These are phyloP conservation scores for Asarcornis scutulata DNA, from an alignment of 2,113 vertebrate genomes.

Conservation along the genomic window DNA sequence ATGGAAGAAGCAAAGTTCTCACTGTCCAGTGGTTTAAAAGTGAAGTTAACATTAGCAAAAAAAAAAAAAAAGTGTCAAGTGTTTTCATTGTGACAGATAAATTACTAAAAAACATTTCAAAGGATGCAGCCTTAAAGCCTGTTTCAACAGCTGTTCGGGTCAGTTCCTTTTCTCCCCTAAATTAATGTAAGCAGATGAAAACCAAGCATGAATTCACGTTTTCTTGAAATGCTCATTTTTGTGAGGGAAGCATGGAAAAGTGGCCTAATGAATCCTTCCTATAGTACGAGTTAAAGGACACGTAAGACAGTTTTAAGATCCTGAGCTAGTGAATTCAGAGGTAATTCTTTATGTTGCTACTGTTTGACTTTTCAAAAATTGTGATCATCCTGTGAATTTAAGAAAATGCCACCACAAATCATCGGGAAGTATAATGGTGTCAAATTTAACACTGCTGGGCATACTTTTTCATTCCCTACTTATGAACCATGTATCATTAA, in stretches of 20 bases:
- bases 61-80: neutral
- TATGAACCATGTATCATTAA: neutral
- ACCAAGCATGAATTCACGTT: neutral
- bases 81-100: neutral
- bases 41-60: neutral
- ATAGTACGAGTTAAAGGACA: rapidly evolving
- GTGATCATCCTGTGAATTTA: neutral
- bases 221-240: neutral
- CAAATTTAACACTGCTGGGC: neutral
- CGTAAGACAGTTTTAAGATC: neutral
- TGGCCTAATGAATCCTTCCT: neutral
- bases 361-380: neutral
- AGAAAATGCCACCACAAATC: neutral
- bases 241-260: neutral
- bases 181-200: neutral
- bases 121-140: neutral
- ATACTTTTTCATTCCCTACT: neutral
- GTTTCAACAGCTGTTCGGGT: neutral
- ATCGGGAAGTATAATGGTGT: neutral
- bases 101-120: neutral
- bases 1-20: neutral
- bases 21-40: neutral
- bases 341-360: neutral
- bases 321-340: neutral
- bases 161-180: neutral